Evolutionary conservation across 2,113 vertebrate species (phyloP), one percentile per base, ranked within the genome.

Genomic region (Macheiramphus alcinus): DNA sequence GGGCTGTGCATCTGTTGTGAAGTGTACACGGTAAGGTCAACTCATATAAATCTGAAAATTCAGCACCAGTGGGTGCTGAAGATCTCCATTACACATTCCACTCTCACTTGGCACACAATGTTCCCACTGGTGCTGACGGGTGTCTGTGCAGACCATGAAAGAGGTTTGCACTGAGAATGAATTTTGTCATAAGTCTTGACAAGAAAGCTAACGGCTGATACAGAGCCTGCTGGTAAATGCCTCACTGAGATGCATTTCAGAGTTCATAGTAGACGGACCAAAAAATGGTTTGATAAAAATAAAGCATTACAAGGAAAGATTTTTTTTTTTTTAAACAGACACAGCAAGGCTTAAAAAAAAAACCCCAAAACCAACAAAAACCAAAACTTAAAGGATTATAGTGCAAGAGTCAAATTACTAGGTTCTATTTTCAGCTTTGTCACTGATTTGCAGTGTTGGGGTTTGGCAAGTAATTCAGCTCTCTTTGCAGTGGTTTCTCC

Each of bases 1-100:
- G 99, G 99, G 58, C 98, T 99, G 63, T 99, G 99, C 68, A 95
- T 99, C 80, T 99, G 98, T 86, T 99, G 99, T 73, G 99, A 99
- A 97, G 98, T 99, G 61, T 98, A 99, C 95, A 97, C 97, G 99
- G 99, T 99, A 98, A 98, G 98, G 74, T 68, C 55, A 38, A 2
- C 55, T 40, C 16, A 9, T 11, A 34, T 6, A 9, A 15, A 45
- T 1, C 86, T 29, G 52, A 66, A 55, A 80, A 62, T 42, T 21
- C 75, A 91, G 86, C 75, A 27, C 40, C 58, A 34, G 8, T 10
- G 40, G 36, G 32, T 38, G 68, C 86, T 95, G 81, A 72, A 93
- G n/a, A 7, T n/a, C 80, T 61, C 88, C 38, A 38, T 25, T 9
- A 5, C 80, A 90, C 66, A 40, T 40, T 40, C 66, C 40, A 27